Evolutionary conservation across 2,888 invertebrate genomes (phyloP), one percentile per base, ranked within the genome.

Genomic region (Tetragnatha montana): DNA sequence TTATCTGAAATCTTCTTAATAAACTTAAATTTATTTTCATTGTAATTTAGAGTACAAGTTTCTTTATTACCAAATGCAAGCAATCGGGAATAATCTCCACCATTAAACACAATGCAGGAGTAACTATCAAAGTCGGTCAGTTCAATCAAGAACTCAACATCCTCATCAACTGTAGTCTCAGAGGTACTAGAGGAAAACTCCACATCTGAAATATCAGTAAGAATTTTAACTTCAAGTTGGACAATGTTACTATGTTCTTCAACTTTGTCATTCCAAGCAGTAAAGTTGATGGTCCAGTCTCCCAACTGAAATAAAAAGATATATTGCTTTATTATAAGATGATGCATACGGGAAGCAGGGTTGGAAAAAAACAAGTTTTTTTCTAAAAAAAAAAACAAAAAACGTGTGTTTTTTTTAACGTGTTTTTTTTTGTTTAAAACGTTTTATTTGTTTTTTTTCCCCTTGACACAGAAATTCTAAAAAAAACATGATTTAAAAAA

Each of bases 91-190:
- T 71, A 68, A 70, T 91, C 91, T 14, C 79, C 82, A 49, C 78
- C 49, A 50, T 81, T 22, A 81, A 88, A 91, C 22, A 91, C 50
- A 21, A 91, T 35, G 50, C 91, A 91, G 17, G 86, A 78, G 47
- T 69, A 78, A n/a, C 60, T 50, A 78, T 91, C 91, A 3, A 85
- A 68, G 2, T 49, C n/a, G 0, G 19, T n/a, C 1, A 79, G 2
- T 22, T n/a, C 7, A 7, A 91, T 85, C 1, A 21, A 68, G 47
- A 91, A 88, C 22, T 81, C 81, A 19, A 84, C 60, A 35, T 21
- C 21, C 75, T 87, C 79, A 49, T 87, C 83, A 4, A 82, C 71
- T 87, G 75, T 80, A 6, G 69, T 35, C 10, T 50, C 35, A 6
- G 19, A 60, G 12, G 35, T 49, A 22, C 87, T 87, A 8, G 79